Evolutionary conservation across 1,140 invertebrate species (phyloP).

Genomic region (Leptinotarsa undecemlineata): DNA sequence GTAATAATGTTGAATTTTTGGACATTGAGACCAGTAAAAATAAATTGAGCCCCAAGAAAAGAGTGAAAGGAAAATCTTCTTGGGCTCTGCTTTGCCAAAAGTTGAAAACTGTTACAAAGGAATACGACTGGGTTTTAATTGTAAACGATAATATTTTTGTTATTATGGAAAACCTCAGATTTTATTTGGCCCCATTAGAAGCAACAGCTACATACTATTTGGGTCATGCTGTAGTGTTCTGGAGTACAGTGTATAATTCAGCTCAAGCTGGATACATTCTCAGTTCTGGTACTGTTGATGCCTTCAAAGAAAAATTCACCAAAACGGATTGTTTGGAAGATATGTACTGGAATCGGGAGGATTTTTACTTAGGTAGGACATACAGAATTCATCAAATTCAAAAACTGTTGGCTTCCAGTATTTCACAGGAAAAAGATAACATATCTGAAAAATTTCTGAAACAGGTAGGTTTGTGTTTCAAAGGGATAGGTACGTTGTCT

Average conservation of each 20-base stretch:
- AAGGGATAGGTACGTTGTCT: too few relatives aligned
- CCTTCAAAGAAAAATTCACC: conserved; percentile 36
- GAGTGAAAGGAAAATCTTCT: conserved; percentile 38
- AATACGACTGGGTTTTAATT: conserved; percentile 46
- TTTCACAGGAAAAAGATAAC: too few relatives aligned
- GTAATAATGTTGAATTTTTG: conserved; percentile 40
- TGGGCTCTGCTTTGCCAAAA: conserved; percentile 44
- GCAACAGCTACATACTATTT: conserved; percentile 44
- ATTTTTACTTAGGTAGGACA: conserved; percentile 42
- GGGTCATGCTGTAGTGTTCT: conserved; percentile 47
- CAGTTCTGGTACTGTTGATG: conserved; percentile 38
- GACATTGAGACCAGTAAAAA: conserved; percentile 32
- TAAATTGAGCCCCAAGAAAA: conserved; percentile 39
- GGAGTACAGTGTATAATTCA: conserved; percentile 43
- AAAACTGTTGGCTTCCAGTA: too few relatives aligned
- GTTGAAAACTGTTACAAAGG: conserved; percentile 29
- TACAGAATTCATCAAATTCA: too few relatives aligned
- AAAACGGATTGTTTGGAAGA: conserved; percentile 32
- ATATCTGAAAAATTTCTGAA: too few relatives aligned
- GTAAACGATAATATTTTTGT: conserved; percentile 47
- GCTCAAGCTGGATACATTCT: conserved; percentile 47
- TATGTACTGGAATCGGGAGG: conserved; percentile 47
- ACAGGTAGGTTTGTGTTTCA: too few relatives aligned
- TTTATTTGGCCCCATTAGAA: conserved; percentile 41
- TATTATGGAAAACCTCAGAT: conserved; percentile 47